Conservation (phyloP, 2,797 vertebrate genomes). For the Phyllotis vaccarum region DNA sequence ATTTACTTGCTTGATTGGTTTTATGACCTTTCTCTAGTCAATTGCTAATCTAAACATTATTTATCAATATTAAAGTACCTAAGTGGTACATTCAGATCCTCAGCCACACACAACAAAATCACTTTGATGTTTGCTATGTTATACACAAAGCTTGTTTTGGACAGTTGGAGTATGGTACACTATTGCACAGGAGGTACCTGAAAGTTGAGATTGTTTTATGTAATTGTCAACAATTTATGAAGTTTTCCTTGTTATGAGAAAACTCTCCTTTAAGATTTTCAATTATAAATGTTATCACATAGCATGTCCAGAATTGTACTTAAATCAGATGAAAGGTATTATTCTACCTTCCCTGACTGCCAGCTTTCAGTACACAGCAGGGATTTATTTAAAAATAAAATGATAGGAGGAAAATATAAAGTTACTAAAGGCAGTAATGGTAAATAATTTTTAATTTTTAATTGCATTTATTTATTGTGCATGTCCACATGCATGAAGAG, state of each 20-base stretch:
- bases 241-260: slow-evolving; percentile 1
- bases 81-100: neutral
- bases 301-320: slow-evolving; percentile 46
- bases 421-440: neutral
- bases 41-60: slow-evolving; percentile 47
- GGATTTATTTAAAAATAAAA: slow-evolving; percentile 41
- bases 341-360: neutral
- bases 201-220: neutral
- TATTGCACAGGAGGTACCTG: neutral
- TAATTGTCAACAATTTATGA: slow-evolving; percentile 11
- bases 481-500: neutral
- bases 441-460: neutral
- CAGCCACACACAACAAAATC: neutral
- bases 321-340: neutral
- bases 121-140: neutral
- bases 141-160: slow-evolving; percentile 16
- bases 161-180: neutral
- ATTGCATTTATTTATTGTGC: neutral
- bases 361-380: slow-evolving; percentile 9
- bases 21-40: slow-evolving; percentile 59
- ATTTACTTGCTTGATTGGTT: slow-evolving; percentile 69
- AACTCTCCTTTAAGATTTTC: slow-evolving; percentile 25
- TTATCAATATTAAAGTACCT: neutral
- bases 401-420: slow-evolving; percentile 25
- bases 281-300: slow-evolving; percentile 17